phyloP scores from a whole-genome alignment of 2,888 invertebrate genomes.

The Cinara cedri region DNA sequence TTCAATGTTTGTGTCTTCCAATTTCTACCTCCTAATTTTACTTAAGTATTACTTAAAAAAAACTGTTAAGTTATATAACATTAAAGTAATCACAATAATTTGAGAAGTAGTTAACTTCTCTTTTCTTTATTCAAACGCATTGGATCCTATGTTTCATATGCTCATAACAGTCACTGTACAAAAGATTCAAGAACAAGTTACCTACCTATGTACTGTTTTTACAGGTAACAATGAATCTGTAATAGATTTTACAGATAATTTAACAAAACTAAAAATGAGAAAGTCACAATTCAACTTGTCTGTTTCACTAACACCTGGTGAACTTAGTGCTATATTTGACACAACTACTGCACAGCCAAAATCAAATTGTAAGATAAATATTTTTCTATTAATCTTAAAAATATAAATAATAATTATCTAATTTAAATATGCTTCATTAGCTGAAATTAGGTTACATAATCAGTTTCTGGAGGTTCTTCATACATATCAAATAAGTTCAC shows the following conservation, averaged over 20 bases:
- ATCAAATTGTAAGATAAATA: conserved; percentile 24
- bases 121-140: too few relatives aligned
- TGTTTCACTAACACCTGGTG: conserved; percentile 44
- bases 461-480: conserved; percentile 60
- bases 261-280: conserved; percentile 25
- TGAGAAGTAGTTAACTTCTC: too few relatives aligned
- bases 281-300: conserved; percentile 50
- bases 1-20: too few relatives aligned
- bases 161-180: too few relatives aligned
- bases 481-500: conserved; percentile 58
- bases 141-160: too few relatives aligned
- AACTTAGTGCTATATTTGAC: conserved; percentile 53
- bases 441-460: conserved; percentile 46
- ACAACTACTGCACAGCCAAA: neutral
- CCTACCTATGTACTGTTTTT: neutral
- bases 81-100: too few relatives aligned
- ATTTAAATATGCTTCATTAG: conserved; percentile 5
- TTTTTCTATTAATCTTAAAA: neutral
- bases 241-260: conserved; percentile 37
- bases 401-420: neutral
- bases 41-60: too few relatives aligned
- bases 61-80: too few relatives aligned
- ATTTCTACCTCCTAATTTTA: too few relatives aligned
- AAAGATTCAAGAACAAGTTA: too few relatives aligned
- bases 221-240: conserved; percentile 19